phyloP scores from a whole-genome alignment of 2,888 invertebrate species.

The Limenitis camilla region DNA sequence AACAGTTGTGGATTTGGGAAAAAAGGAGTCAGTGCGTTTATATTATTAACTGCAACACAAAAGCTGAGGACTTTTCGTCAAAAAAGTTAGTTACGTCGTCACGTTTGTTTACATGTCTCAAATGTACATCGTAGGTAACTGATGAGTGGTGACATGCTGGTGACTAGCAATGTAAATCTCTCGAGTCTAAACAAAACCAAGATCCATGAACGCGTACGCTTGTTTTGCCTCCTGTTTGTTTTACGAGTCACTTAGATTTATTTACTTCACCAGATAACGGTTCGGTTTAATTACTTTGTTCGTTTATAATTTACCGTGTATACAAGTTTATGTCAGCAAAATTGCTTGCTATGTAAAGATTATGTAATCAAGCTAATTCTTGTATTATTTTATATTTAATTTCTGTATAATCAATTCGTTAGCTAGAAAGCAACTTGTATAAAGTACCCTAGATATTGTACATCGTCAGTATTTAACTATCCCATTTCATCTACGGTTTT shows the following conservation, averaged over 20 bases:
- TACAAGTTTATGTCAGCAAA: slow-evolving; percentile 24
- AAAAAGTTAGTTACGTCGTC: neutral
- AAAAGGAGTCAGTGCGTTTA: too few species aligned
- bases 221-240: slow-evolving; percentile 44
- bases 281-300: slow-evolving; percentile 53
- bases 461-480: too few species aligned
- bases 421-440: too few species aligned
- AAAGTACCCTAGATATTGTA: too few species aligned
- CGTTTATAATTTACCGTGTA: slow-evolving; percentile 41
- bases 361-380: neutral
- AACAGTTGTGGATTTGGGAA: too few species aligned
- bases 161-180: slow-evolving; percentile 29
- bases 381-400: neutral
- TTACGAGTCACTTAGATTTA: slow-evolving; percentile 50
- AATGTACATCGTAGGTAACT: neutral
- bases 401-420: too few species aligned
- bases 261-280: slow-evolving; percentile 55
- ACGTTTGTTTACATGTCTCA: neutral
- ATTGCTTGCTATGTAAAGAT: slow-evolving; percentile 23
- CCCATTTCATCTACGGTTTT: too few species aligned
- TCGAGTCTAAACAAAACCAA: slow-evolving; percentile 31
- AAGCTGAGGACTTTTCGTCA: too few species aligned
- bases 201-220: slow-evolving; percentile 27
- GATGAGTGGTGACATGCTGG: too few species aligned
- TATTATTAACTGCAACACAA: too few species aligned